Base-by-base conservation (phyloP, 2,888 invertebrate genomes). In the Oligia latruncula region DNA sequence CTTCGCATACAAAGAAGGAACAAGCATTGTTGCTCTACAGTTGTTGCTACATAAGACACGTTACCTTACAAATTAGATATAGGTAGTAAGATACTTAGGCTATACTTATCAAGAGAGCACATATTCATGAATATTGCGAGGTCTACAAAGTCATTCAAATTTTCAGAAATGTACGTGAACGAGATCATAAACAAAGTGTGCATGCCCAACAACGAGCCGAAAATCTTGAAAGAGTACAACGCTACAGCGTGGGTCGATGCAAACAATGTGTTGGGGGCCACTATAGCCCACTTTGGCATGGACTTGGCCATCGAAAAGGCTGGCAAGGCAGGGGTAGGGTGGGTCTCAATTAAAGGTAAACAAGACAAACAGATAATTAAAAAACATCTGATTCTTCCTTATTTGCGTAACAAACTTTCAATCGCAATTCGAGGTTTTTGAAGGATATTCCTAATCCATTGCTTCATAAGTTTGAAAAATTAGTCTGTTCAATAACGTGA, bases 261-360 rank as follows among this genome's bases (percentile, higher is more conserved):
- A 0, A 97, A 97, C 87, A 98, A 98, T 91, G 98, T 98, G 0
- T 94, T 99, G 5, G 99, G 99, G 4, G 98, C 98, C 2, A 98
- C 98, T 0, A 98, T 98, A 29, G 98, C 98, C 73, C 98, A 98
- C 90, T 98, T 97, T 90, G 98, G 98, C 83, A 98, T 98, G 98
- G 97, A 98, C 78, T 91, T 99, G 80, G 99, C 99, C 4, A 98
- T 99, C 13, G 95, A 97, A 86, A 99, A 99, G 91, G 99, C 99
- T 0, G 97, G 98, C 89, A 96, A 97, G 29, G 97, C 97, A 17
- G 99, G 99, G 1, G 98, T 99, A 8, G 99, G 98, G 74, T 98
- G 98, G 98, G 98, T 99, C 0, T 97, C 97, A 15, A 98, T 98
- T 0, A 98, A 98, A 95, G 97, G 98, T 97, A 92, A 68, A 46